Percentiles rank a stretch among this genome's conserved stretches.
Evolutionary conservation across 2,888 invertebrate genomes (phyloP).

Genomic region (Hypena proboscidalis): DNA sequence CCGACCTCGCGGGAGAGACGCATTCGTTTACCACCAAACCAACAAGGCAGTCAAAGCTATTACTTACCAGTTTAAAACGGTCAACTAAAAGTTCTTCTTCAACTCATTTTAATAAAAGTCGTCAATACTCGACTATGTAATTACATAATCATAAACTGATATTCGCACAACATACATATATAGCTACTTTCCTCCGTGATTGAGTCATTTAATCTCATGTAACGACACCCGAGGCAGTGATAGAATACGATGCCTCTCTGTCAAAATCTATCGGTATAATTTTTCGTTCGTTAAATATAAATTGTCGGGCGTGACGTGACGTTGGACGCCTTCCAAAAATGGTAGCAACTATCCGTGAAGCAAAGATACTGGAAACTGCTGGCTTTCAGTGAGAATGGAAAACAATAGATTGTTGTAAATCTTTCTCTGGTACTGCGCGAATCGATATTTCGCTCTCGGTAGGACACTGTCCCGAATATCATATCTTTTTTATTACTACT

Average conservation of each 20-base stretch:
- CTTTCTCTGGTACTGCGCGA: too few species aligned
- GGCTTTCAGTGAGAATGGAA: background rate
- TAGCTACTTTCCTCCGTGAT: background rate
- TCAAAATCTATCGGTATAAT: slow-evolving; percentile 15
- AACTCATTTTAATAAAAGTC: too few species aligned
- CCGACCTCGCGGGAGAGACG: too few species aligned
- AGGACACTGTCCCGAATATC: too few species aligned
- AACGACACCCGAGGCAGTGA: slow-evolving; percentile 1
- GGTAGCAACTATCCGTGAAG: slow-evolving; percentile 1
- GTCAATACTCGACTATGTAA: background rate
- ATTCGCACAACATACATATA: background rate
- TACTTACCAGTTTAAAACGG: too few species aligned
- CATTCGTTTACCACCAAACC: too few species aligned
- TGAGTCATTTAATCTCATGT: background rate
- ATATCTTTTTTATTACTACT: too few species aligned
- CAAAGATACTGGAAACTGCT: slow-evolving; percentile 2
- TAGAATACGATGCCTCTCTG: slow-evolving; percentile 4
- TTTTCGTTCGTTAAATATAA: slow-evolving; percentile 15
- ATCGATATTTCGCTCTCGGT: too few species aligned
- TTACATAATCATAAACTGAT: background rate
- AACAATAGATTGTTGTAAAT: slow-evolving; percentile 5
- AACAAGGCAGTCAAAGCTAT: too few species aligned
- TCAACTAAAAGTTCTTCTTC: too few species aligned
- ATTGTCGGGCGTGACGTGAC: slow-evolving; percentile 7
- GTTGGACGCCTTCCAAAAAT: slow-evolving; percentile 15